A percentile compares a stretch with the other conserved stretches of the same genome.
These are phyloP conservation scores for Cherax destructor DNA, from an alignment of 1,140 invertebrate genomes.

Conservation along the genomic window DNA sequence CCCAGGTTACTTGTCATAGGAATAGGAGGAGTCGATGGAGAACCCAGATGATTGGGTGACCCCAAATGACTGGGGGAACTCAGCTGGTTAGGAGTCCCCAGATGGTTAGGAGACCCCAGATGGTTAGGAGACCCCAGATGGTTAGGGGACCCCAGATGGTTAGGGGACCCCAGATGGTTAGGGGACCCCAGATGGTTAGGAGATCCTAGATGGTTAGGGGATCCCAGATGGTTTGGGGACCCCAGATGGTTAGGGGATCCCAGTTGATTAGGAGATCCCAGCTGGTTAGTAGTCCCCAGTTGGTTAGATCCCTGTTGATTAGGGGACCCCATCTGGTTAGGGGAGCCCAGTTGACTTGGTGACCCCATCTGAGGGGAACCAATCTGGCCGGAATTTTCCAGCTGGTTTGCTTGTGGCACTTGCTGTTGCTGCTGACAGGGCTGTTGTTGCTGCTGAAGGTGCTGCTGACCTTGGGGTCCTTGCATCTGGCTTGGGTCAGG, in stretches of 20 bases:
- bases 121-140: neutral
- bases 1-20: constrained; percentile 71
- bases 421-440: neutral
- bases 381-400: neutral
- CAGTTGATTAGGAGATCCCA: neutral
- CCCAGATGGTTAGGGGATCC: neutral
- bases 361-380: constrained; percentile 21
- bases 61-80: neutral
- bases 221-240: constrained; percentile 4
- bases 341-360: neutral
- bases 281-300: neutral
- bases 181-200: neutral
- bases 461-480: constrained; percentile 72
- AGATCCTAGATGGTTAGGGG: neutral
- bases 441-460: constrained; percentile 27
- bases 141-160: neutral
- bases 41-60: neutral
- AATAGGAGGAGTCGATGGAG: constrained; percentile 45
- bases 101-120: neutral
- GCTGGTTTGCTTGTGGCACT: neutral
- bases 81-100: neutral
- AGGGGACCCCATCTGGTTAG: neutral
- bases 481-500: neutral
- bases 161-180: neutral
- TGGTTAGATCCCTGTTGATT: neutral